A percentile compares a stretch with the other conserved stretches of the same genome.
Conservation (phyloP, 2,797 vertebrate species). For the Anomalospiza imberbis region DNA sequence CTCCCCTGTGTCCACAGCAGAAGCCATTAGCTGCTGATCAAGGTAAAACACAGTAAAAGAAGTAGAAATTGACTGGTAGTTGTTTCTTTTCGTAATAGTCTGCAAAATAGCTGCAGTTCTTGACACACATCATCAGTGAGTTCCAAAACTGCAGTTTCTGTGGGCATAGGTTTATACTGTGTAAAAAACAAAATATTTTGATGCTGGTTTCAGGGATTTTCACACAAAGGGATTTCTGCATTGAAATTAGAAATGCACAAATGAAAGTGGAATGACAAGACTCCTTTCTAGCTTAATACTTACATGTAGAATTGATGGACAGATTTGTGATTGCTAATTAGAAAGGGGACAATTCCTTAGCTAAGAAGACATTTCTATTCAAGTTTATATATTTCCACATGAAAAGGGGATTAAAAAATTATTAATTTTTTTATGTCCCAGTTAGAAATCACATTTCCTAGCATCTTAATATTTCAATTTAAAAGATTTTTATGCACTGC, state of each 20-base stretch:
- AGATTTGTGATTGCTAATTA: conserved; percentile 18
- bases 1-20: neutral
- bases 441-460: neutral
- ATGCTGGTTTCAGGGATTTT: neutral
- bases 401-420: neutral
- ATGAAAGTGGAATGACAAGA: neutral
- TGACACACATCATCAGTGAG: neutral
- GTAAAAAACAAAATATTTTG: neutral
- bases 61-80: neutral
- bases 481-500: neutral
- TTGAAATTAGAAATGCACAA: neutral
- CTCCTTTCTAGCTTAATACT: neutral
- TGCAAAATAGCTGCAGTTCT: neutral
- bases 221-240: neutral
- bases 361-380: neutral
- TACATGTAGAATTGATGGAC: neutral
- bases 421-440: neutral
- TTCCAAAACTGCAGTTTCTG: neutral
- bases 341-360: neutral
- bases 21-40: conserved; percentile 4
- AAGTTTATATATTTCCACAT: neutral
- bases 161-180: neutral
- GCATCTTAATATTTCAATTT: neutral
- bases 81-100: neutral
- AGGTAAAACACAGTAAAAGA: neutral